phyloP scores from a whole-genome alignment of 1,140 invertebrate species.

The Sitophilus oryzae region DNA sequence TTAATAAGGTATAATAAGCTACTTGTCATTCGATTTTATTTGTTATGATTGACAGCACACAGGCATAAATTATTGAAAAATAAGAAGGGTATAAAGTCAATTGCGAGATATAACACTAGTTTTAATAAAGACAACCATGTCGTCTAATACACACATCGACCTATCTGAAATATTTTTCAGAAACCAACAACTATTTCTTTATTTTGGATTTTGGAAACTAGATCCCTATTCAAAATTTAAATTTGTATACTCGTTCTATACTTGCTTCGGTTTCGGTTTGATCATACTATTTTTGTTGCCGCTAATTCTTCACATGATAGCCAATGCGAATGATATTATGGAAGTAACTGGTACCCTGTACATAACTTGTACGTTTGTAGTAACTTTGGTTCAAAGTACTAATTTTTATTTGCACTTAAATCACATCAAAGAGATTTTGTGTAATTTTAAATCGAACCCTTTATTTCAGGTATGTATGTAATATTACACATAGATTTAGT shows the following conservation, averaged over 20 bases:
- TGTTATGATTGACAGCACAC: too few species aligned
- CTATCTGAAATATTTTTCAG: neutral
- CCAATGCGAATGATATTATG: neutral
- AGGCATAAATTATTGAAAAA: too few species aligned
- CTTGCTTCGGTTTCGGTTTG: neutral
- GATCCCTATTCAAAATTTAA: neutral
- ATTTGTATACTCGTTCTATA: neutral
- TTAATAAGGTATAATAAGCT: too few species aligned
- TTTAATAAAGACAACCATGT: too few species aligned
- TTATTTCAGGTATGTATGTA: conserved; percentile 1
- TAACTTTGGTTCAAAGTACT: neutral
- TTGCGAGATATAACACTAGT: too few species aligned
- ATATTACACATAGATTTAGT: too few species aligned
- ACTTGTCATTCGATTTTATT: too few species aligned
- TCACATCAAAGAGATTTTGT: neutral
- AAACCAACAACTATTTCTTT: neutral
- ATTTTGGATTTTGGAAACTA: neutral
- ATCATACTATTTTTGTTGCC: neutral
- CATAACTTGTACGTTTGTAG: neutral
- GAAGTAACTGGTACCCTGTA: conserved; percentile 1
- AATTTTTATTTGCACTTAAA: neutral
- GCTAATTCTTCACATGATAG: neutral
- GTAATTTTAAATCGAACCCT: neutral
- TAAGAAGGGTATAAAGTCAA: too few species aligned
- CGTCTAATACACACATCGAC: neutral